Base-by-base conservation (phyloP, 2,797 vertebrate species). In the Halcyon smyrnensis region DNA sequence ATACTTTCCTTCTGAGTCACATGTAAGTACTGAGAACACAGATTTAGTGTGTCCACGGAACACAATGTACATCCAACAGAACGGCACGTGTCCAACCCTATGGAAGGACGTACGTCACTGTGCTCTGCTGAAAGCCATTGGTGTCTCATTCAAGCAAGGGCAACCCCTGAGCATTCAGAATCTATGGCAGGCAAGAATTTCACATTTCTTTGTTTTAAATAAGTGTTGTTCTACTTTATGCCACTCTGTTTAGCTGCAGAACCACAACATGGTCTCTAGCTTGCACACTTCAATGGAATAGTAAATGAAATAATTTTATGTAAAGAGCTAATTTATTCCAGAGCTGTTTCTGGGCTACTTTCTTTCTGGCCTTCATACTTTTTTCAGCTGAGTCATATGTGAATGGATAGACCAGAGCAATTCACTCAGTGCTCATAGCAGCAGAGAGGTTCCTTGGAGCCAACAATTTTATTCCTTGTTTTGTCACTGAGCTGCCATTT, bases 1-100 rank as follows among this genome's bases (percentile, higher is more conserved):
- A 93, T 97, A 85, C 81, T 94, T 96, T 91, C 88, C 94, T 57
- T 89, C 65, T 94, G 93, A 97, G 89, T 94, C 95, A 96, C 70
- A 86, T 45, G 50, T 19, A 70, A 81, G 81, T 10, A 68, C 90
- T 90, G 88, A 76, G 93, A 90, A 11, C 69, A 83, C 57, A 70
- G 87, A 60, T 83, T 28, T 73, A 71, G 41, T 23, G 56, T 51
- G 93, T 85, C 48, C 79, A 21, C 0, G 1, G 95, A 97, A 96
- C 95, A 68, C 60, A 57, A 45, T 93, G 96, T 97, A 27, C 96
- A 76, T 97, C 95, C 95, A 95, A 30, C 84, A 91, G 84, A 89
- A 73, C 7, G 48, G 82, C 92, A 18, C 25, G 57, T 27, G 65
- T 88, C 93, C 97, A 96, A 12, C 59, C 57, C 87, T 37, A 70